Percentiles rank a stretch among this genome's conserved stretches.
Conservation (phyloP, 2,113 vertebrate genomes). For the Nothocercus nigrocapillus region DNA sequence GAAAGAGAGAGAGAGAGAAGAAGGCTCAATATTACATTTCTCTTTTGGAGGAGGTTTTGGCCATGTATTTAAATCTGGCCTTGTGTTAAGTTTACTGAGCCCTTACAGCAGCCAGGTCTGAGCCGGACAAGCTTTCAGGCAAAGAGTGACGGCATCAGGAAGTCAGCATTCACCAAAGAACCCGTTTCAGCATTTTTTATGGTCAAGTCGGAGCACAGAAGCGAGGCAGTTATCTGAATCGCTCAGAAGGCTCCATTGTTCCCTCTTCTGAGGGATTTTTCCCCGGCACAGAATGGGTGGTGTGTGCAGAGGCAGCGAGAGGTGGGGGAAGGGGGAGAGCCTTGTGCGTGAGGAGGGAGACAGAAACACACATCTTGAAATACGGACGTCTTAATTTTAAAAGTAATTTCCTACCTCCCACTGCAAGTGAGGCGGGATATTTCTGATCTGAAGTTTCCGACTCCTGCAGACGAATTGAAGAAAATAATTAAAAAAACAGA, state of each 20-base stretch:
- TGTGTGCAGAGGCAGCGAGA: slow-evolving; percentile 44
- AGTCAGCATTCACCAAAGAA: slow-evolving; percentile 57
- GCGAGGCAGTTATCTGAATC: slow-evolving; percentile 68
- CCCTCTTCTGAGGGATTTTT: slow-evolving; percentile 62
- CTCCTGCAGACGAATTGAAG: slow-evolving; percentile 80
- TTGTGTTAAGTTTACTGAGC: not conserved
- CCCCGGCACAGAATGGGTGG: slow-evolving; percentile 62
- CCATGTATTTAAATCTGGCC: not conserved
- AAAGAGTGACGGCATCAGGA: slow-evolving; percentile 44
- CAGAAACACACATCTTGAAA: slow-evolving; percentile 50
- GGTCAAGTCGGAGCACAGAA: slow-evolving; percentile 60
- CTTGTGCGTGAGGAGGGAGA: slow-evolving; percentile 19
- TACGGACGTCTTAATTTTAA: not conserved
- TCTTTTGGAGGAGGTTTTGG: not conserved
- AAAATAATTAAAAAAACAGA: slow-evolving; percentile 14
- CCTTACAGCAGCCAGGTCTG: not conserved
- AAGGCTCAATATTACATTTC: not conserved
- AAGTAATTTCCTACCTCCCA: slow-evolving; percentile 89
- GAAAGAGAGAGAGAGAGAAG: not conserved
- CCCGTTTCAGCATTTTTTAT: slow-evolving; percentile 62
- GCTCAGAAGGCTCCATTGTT: slow-evolving; percentile 71
- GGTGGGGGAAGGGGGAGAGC: slow-evolving; percentile 60
- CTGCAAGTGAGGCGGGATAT: slow-evolving; percentile 95
- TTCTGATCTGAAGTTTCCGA: slow-evolving; percentile 95
- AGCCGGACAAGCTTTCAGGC: slow-evolving; percentile 5